Conservation (phyloP, 2,888 invertebrate species). For the Rutpela maculata region DNA sequence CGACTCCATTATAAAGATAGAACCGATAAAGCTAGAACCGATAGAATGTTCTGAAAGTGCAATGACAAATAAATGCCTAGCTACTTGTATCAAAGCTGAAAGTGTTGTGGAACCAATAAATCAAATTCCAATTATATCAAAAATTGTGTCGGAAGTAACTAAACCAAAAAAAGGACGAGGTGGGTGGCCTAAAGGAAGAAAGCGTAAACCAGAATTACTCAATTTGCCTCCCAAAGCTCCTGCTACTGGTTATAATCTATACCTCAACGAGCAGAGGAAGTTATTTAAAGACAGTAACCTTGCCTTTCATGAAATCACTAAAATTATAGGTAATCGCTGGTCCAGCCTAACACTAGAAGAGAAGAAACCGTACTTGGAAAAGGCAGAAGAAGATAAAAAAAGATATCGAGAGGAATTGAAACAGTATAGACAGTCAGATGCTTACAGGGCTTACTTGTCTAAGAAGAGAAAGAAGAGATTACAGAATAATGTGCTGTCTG, state of each 20-base stretch:
- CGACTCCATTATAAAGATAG: slow-evolving; percentile 20
- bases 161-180: slow-evolving; percentile 74
- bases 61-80: slow-evolving; percentile 29
- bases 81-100: slow-evolving; percentile 19
- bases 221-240: slow-evolving; percentile 77
- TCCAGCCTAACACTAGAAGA: slow-evolving; percentile 75
- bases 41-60: slow-evolving; percentile 14
- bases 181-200: slow-evolving; percentile 79
- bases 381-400: slow-evolving; percentile 77
- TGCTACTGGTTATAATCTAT: slow-evolving; percentile 77
- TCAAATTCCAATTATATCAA: slow-evolving; percentile 48
- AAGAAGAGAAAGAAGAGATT: slow-evolving; percentile 74
- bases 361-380: slow-evolving; percentile 76
- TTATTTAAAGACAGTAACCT: slow-evolving; percentile 75
- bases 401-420: slow-evolving; percentile 76
- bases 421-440: slow-evolving; percentile 76
- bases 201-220: slow-evolving; percentile 75
- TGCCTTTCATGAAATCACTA: slow-evolving; percentile 78
- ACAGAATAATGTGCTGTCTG: slow-evolving; percentile 72
- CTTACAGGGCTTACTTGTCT: slow-evolving; percentile 75
- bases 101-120: slow-evolving; percentile 43
- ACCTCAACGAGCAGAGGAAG: slow-evolving; percentile 76
- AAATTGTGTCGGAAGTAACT: slow-evolving; percentile 45
- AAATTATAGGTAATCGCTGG: slow-evolving; percentile 76
- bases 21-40: slow-evolving; percentile 22